Conservation (phyloP, 2,888 invertebrate species). For the Dioctria rufipes region DNA sequence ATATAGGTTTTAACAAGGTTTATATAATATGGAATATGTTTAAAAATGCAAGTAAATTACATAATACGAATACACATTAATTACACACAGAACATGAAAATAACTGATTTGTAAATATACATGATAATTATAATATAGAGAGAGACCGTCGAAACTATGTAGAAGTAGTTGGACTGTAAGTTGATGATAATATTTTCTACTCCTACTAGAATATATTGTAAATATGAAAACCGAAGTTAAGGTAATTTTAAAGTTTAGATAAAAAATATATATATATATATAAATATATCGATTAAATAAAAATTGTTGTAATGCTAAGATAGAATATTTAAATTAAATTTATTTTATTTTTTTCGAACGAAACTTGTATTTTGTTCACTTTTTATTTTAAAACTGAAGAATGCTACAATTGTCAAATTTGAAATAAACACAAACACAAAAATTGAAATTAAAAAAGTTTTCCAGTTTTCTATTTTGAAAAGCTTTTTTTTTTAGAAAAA, state of each 20-base stretch:
- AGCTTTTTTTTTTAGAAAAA: too few relatives aligned
- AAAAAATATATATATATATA: constrained; percentile 5
- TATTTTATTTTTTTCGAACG: not conserved
- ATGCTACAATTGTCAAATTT: constrained; percentile 7
- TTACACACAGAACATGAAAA: not conserved
- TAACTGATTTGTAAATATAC: not conserved
- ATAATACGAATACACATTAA: too few relatives aligned
- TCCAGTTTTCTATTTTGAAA: too few relatives aligned
- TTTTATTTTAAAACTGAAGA: constrained; percentile 8
- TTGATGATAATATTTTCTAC: constrained; percentile 32
- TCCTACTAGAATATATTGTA: constrained; percentile 48
- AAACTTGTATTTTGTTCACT: not conserved
- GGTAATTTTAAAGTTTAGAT: constrained; percentile 30
- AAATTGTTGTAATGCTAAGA: constrained; percentile 25
- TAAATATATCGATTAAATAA: constrained; percentile 2
- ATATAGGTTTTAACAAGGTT: constrained; percentile 41
- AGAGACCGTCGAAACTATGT: not conserved
- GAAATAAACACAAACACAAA: not conserved
- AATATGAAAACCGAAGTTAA: constrained; percentile 27
- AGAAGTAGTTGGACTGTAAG: not conserved
- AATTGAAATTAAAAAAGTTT: too few relatives aligned
- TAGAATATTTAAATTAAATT: constrained; percentile 46
- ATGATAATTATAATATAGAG: too few relatives aligned
- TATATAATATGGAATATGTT: constrained; percentile 21
- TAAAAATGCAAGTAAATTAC: not conserved